Base-by-base conservation (phyloP, 2,113 vertebrate genomes). In the Cynoglossus semilaevis region DNA sequence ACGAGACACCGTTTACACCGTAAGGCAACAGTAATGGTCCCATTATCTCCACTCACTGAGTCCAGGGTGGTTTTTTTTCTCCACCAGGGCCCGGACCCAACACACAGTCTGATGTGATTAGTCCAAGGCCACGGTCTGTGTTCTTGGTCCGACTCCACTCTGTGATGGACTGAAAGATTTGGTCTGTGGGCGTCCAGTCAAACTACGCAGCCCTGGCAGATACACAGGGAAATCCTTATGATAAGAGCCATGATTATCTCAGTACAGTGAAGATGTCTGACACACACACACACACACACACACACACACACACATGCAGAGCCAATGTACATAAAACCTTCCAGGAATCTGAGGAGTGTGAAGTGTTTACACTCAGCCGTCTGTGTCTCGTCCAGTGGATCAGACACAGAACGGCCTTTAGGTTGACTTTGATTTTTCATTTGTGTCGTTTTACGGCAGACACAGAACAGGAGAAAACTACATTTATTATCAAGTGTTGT, bases 1-100 rank as follows among this genome's bases (percentile, higher is more conserved):
- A 82, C 48, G 12, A 76, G 71, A 71, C 46, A 52, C 19, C 38
- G 7, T 70, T 77, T 58, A 44, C 81, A 61, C 72, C 54, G 8
- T 56, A 52, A 60, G 42, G 55, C 34, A 64, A 58, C 72, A 40
- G 51, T 45, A 61, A 37, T 5, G 51, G 49, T 47, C 58, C 57
- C 18, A 45, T 61, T 74, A 68, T 67, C 63, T 49, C 1, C 53
- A 18, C 51, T 17, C 17, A 57, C 51, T 18, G 15, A 0, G 17
- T 45, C 54, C 50, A 15, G 48, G 16, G 52, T 54, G 35, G 1
- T 57, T 74, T 63, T 57, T 74, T 63, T 37, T 45, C 55, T 63
- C 51, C 51, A 22, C 22, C 18, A 62, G 18, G 56, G 54, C 37
- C 46, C 37, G 51, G n/a, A n/a, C n/a, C 6, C 2, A 70, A 76